These are phyloP conservation scores for Intoshia linei DNA, from an alignment of 1,140 invertebrate genomes.

Conservation along the genomic window DNA sequence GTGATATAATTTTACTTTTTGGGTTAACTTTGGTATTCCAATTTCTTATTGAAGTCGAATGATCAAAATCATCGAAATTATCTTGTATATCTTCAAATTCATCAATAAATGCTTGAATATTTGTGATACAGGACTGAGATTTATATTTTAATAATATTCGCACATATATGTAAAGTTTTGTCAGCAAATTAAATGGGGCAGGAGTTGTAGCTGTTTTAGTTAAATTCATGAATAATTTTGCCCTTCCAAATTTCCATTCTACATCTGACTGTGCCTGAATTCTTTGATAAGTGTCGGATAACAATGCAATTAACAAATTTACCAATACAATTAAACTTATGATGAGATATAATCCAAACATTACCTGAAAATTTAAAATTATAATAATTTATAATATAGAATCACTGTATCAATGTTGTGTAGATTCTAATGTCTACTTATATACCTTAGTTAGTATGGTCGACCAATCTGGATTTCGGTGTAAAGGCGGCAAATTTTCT, in stretches of 20 bases:
- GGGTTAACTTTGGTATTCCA: too few relatives aligned
- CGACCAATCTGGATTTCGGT: conserved; percentile 26
- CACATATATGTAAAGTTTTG: conserved; percentile 34
- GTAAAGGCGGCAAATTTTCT: conserved; percentile 28
- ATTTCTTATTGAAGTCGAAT: not conserved
- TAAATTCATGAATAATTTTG: conserved; percentile 90
- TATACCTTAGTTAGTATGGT: conserved; percentile 26
- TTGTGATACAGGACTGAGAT: conserved; percentile 26
- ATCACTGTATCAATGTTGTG: not conserved
- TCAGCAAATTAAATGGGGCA: conserved; percentile 70
- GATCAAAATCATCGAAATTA: not conserved
- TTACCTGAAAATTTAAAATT: too few relatives aligned
- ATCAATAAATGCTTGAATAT: not conserved
- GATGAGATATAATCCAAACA: conserved; percentile 80
- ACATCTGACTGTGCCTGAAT: conserved; percentile 97
- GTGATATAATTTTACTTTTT: too few relatives aligned
- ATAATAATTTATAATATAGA: conserved; percentile 13
- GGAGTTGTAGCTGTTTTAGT: conserved; percentile 81
- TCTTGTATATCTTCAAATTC: not conserved
- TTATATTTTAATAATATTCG: conserved; percentile 40
- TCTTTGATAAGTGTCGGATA: conserved; percentile 91
- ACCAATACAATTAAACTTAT: conserved; percentile 82
- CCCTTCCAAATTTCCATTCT: conserved; percentile 96
- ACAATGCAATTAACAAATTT: conserved; percentile 96
- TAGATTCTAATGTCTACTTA: conserved; percentile 7